Evolutionary conservation across 2,113 vertebrate species (phyloP), one percentile per base, ranked within the genome.

Genomic region (Poeciliopsis retropinna): DNA sequence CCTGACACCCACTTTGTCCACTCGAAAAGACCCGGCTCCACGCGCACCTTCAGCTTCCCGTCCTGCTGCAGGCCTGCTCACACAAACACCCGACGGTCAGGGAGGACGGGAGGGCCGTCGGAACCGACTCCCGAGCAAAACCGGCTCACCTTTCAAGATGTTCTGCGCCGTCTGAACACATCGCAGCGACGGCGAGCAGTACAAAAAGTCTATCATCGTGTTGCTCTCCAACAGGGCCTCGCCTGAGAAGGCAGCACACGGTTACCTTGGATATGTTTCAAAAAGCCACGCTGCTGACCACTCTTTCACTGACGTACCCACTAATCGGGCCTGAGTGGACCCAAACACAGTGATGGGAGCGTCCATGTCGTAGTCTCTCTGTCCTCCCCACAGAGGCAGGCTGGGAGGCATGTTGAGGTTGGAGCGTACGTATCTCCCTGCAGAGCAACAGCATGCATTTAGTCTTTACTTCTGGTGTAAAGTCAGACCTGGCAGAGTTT

Each of bases 1-100:
- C 97, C 97, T 4, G 96, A 93, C 25, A 98, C 96, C 97, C 97
- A 99, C 89, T 98, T 98, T 32, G 97, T 98, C 97, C 97, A 99
- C 70, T 99, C 97, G 64, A 99, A 98, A n/a, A 99, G 91, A 44
- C 97, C 97, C 0, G 97, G 97, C 83, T 99, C 97, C 7, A 99
- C 87, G 1, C 97, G 93, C 47, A 99, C 94, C 88, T 96, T 98
- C 90, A 97, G 87, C 85, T 94, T 96, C 39, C 95, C 95, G 9
- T 98, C 97, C 90, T 97, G 96, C 76, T 98, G 97, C 92, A 98
- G 93, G 54, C 97, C 97, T 99, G 88, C 22, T 34, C 0, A 14
- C 57, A 70, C 66, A 39, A 39, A 70, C 47, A 54, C 67, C 39
- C 39, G 1, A 10, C 15, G 14, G 15, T 31, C 9, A 37, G 34